Percentiles rank a stretch among this genome's conserved stretches.
Conservation (phyloP, 2,797 vertebrate genomes). For the Erpetoichthys calabaricus region DNA sequence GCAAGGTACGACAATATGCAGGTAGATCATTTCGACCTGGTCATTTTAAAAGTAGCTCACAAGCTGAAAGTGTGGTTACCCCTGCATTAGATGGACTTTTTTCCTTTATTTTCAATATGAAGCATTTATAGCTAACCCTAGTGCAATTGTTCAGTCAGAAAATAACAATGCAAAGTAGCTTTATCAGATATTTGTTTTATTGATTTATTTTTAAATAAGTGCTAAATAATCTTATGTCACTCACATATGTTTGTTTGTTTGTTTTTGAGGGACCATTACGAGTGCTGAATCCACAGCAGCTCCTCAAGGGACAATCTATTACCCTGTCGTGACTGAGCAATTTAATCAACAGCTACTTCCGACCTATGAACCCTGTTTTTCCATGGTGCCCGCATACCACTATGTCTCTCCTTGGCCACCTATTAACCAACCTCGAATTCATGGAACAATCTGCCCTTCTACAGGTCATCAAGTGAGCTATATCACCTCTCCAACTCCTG, state of each 20-base stretch:
- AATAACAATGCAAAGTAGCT: too few relatives aligned
- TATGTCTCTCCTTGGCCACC: conserved; percentile 56
- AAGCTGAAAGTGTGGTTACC: too few relatives aligned
- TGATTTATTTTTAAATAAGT: too few relatives aligned
- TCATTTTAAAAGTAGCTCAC: too few relatives aligned
- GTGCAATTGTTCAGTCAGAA: too few relatives aligned
- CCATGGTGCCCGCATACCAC: conserved; percentile 48
- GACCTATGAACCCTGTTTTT: conserved; percentile 38
- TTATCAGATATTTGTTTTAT: too few relatives aligned
- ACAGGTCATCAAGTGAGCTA: conserved; percentile 49
- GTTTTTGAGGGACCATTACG: conserved; percentile 35
- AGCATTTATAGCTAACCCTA: too few relatives aligned
- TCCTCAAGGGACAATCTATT: conserved; percentile 49
- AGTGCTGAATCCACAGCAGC: conserved; percentile 30
- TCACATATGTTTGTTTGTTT: neutral
- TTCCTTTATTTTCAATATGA: too few relatives aligned
- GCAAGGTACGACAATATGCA: too few relatives aligned
- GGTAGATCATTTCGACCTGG: too few relatives aligned
- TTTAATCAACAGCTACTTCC: conserved; percentile 42
- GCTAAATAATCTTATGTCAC: too few relatives aligned
- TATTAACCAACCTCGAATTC: conserved; percentile 34
- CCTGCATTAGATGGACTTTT: too few relatives aligned
- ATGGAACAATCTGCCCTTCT: conserved; percentile 47
- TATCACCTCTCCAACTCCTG: conserved; percentile 40
- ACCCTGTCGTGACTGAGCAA: conserved; percentile 55